Base-by-base conservation (phyloP, 2,888 invertebrate species). In the Rugalucina vietnamica region DNA sequence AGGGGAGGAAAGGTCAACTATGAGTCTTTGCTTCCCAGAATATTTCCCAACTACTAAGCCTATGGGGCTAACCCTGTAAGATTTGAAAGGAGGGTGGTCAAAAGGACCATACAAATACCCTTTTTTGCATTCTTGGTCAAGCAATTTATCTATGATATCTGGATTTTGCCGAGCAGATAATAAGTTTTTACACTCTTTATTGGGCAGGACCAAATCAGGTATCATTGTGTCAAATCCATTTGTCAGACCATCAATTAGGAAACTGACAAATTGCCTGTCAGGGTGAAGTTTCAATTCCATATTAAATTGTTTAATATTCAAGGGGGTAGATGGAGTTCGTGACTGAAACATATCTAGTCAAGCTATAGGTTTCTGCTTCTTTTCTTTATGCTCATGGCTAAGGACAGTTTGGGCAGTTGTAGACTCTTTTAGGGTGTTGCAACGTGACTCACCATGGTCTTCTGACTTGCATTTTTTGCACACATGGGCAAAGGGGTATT, bases 1-100 rank as follows among this genome's bases (percentile, higher is more conserved):
- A 21, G 88, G 84, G 1, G 87, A 71, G 12, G 85, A 88, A 8
- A 87, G n/a, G 76, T 89, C 89, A 1, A 88, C 69, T 4, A 87
- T 88, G 0, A 89, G 50, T 10, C 87, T 39, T 49, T 85, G 43
- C 43, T 86, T 86, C n/a, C 76, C 76, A 0, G 82, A 84, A 54
- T 88, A 86, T 77, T 88, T 89, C 1, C 80, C 76, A 49, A 37
- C 69, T 0, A 84, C 85, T 32, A 88, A 49, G 12, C 84, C 89
- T 1, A 86, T 49, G 0, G 88, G 82, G 32, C 69, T 82, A 27
- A 88, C 81, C 24, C 89, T 43, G 37, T 82, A 83, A 14, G 29
- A 14, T 4, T 60, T 1, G 74, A 88, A 83, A 27, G 89, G 86
- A 14, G 50, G 54, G 0, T 14, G 3, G 8, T 57, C 18, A 39